Conservation (phyloP, 2,113 vertebrate genomes). For the Osmerus mordax region DNA sequence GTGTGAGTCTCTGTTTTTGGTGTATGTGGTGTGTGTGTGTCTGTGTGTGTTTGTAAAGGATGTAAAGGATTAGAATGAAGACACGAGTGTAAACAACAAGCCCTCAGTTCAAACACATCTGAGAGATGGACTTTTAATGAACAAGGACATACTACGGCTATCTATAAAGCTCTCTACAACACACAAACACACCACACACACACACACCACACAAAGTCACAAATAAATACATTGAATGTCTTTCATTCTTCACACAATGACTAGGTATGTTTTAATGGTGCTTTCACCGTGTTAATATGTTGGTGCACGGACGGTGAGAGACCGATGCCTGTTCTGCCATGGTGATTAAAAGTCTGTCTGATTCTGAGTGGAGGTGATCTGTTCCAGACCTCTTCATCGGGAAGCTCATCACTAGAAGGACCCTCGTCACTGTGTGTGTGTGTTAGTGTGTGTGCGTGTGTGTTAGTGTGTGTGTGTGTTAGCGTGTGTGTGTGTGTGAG, state of each 20-base stretch:
- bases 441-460: slow-evolving; percentile 13
- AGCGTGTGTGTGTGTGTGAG: not conserved
- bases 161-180: too few species aligned
- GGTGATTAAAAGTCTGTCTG: slow-evolving; percentile 2
- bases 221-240: too few species aligned
- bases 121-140: slow-evolving; percentile 46
- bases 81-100: slow-evolving; percentile 36
- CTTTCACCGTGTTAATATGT: not conserved
- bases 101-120: slow-evolving; percentile 53
- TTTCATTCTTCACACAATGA: too few species aligned
- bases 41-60: not conserved
- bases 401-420: too few species aligned
- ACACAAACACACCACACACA: too few species aligned
- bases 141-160: slow-evolving; percentile 30
- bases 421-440: not conserved
- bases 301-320: not conserved
- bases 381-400: too few species aligned
- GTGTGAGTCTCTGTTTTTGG: not conserved
- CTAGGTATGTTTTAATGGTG: not conserved
- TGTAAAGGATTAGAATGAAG: not conserved
- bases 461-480: slow-evolving; percentile 1
- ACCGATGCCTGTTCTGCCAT: not conserved
- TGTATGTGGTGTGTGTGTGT: not conserved
- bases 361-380: too few species aligned
- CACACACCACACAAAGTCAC: too few species aligned